Evolutionary conservation across 2,888 invertebrate species (phyloP), one percentile per base, ranked within the genome.

Genomic region (Ormyrus thymus): DNA sequence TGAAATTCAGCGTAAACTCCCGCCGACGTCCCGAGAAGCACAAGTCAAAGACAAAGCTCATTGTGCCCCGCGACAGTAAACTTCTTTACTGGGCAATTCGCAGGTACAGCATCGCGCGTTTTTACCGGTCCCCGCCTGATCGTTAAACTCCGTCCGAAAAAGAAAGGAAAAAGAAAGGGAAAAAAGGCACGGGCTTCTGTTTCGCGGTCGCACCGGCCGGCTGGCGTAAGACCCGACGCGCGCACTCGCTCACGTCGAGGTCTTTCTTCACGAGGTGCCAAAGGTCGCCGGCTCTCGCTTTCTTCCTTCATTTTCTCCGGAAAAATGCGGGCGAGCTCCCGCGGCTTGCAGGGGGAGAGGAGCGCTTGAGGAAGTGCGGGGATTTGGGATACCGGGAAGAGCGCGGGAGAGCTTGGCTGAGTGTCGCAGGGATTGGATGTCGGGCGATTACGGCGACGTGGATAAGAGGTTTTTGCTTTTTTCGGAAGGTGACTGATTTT

Each of bases 1-100:
- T 71, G 51, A 71, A 70, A 70, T 70, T 70, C 70, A 58, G 29
- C 70, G 70, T 58, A 71, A 59, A 71, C 48, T 61, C 59, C 51
- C 59, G 70, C 13, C n/a, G n/a, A n/a, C 29, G 29, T 29, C 43
- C 59, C 15, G n/a, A 11, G 43, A 59, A 43, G 48, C 46, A 56
- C 46, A 55, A 73, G 55, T 13, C n/a, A 15, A 53, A 64, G 56
- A 43, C 50, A 15, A 7, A 7, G 15, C 48, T 10, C 46, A 73
- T 64, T 73, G 73, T 73, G 29, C 29, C 29, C 45, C 50, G 7
- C 45, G 56, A 15, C 73, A n/a, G 56, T 73, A 71, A 55, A 45
- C 29, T 15, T 71, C 61, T 71, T 51, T 59, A 59, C 48, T 29
- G 7, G 50, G 7, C 55, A 7, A 7, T 69, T 69, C 13, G n/a